Evolutionary conservation across 1,140 invertebrate species (phyloP), one percentile per base, ranked within the genome.

Genomic region (Aphidius ervi): DNA sequence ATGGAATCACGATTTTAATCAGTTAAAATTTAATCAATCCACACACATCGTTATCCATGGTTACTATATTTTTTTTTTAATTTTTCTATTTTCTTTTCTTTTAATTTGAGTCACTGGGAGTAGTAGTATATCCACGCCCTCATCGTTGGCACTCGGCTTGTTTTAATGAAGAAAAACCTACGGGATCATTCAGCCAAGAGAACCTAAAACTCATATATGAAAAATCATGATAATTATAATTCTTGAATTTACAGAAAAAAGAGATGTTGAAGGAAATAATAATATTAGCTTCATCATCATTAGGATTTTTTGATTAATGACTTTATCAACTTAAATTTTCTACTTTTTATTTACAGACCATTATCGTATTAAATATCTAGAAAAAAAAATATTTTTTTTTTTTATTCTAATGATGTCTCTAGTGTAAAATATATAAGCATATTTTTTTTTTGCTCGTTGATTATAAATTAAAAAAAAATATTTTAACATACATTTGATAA

Each of bases 81-180:
- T 16, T 9, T 10, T 40, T 20, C 2, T n/a, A 23, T 43, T 37
- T 59, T 40, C 57, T 49, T 57, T 46, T 54, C 60, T 62, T 47
- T 62, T 62, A 57, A 62, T 62, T 62, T 49, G 42, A 50, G 48
- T 43, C 39, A 37, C 41, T 57, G 46, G 43, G 47, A 46, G 9
- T 55, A 46, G 9, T 55, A 46, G 20, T 20, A 46, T 56, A 39
- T 58, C 9, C n/a, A 46, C 10, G 48, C 47, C 54, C 60, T 49
- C 9, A 23, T 57, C 48, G 47, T 62, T 57, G 23, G 40, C 45
- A 48, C 46, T 42, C 39, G 52, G 52, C 37, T 10, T 56, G 55
- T 62, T 49, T 43, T 62, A 62, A 62, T 62, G 60, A 62, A 58
- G 60, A 62, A 62, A 62, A 62, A 62, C 40, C 41, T 62, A 50